Conservation (phyloP, 2,797 vertebrate genomes). For the Enteromius viviparus region DNA sequence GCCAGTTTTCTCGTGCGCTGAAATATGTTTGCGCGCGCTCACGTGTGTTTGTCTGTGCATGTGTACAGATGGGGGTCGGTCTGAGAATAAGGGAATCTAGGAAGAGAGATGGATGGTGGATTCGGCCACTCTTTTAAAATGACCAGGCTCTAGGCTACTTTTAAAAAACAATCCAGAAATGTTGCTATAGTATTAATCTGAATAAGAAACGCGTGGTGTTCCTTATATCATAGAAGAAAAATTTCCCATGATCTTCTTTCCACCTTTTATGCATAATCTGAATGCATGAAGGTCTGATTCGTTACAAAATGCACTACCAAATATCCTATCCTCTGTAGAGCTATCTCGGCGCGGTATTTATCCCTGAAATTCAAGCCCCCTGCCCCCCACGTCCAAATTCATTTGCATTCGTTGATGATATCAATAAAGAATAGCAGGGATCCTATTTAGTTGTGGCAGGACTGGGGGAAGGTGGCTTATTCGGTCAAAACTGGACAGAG, state of each 20-base stretch:
- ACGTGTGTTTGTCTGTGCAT: conserved; percentile 62
- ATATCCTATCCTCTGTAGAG: conserved; percentile 71
- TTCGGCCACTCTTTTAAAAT: conserved; percentile 79
- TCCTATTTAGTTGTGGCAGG: conserved; percentile 66
- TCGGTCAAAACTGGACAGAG: conserved; percentile 78
- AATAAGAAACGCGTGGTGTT: conserved; percentile 72
- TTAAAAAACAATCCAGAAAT: conserved; percentile 76
- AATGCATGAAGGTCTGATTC: conserved; percentile 67
- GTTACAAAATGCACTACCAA: conserved; percentile 65
- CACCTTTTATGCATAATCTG: conserved; percentile 52
- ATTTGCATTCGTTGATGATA: conserved; percentile 83
- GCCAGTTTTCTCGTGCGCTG: conserved; percentile 70
- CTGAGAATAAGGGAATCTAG: conserved; percentile 53
- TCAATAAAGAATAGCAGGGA: conserved; percentile 79
- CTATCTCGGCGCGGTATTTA: conserved; percentile 74
- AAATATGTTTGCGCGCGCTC: conserved; percentile 59
- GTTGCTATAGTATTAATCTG: conserved; percentile 73
- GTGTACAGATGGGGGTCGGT: conserved; percentile 65
- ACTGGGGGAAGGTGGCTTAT: conserved; percentile 64
- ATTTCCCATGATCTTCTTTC: conserved; percentile 16
- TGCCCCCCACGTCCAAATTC: conserved; percentile 68
- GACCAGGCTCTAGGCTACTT: conserved; percentile 77
- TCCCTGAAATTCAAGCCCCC: conserved; percentile 63
- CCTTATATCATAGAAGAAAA: conserved; percentile 63
- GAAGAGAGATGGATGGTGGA: conserved; percentile 59